Base-by-base conservation (phyloP, 2,113 vertebrate species). In the Rousettus leschenaultii region DNA sequence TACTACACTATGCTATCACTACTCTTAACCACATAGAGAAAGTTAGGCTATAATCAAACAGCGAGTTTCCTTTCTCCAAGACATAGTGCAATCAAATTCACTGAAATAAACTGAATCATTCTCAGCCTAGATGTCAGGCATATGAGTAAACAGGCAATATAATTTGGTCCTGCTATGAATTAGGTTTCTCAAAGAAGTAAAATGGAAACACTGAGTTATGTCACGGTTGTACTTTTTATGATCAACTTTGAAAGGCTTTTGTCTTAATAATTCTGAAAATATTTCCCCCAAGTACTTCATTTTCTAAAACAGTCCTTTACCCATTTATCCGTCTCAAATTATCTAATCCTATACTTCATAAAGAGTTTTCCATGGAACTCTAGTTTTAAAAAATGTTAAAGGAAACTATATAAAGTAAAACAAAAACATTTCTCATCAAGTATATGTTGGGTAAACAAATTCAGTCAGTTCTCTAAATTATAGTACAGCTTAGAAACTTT, bases 191-290 rank as follows among this genome's bases (percentile, higher is more conserved):
- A 66, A 0, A 82, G 22, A 88, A 91, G 12, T n/a, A 45, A 13
- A 57, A 65, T 74, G 78, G 55, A 80, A 94, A 65, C 14, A 38
- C 14, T 66, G 48, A 90, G 24, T 78, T 21, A 86, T 82, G 26
- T 70, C 68, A 80, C 30, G 28, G 5, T 51, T 94, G 6, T 35
- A 77, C 15, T 70, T 84, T 92, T 91, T 55, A 75, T 26, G 30
- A 16, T 91, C 38, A 55, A 19, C 5, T 87, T 91, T 91, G 73
- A 88, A 94, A 97, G 11, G 6, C 43, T 92, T 94, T 83, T 18
- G 33, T 45, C 43, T 95, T 68, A 80, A 90, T 73, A 86, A 86
- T 84, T 91, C 43, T 55, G 73, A 87, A 93, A 90, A 85, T 19
- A 77, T 89, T 97, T 88, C 12, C 26, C 80, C 21, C 8, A 55